phyloP scores from a whole-genome alignment of 2,797 vertebrate species.

The Emydoidea blandingii region DNA sequence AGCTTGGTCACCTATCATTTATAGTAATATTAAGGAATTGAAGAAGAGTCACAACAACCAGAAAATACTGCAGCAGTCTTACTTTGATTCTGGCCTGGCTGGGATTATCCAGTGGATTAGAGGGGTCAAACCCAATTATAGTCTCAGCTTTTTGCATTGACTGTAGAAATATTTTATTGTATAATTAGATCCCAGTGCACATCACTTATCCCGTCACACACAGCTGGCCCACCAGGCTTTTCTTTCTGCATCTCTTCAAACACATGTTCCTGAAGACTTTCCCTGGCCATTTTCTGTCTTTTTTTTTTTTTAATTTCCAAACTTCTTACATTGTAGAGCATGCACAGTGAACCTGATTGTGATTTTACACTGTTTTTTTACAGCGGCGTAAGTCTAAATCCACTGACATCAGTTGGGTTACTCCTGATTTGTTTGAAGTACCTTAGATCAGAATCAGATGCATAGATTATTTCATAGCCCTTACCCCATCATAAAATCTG shows the following conservation, averaged over 20 bases:
- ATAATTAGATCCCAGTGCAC: neutral
- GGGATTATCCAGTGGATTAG: neutral
- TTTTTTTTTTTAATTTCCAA: neutral
- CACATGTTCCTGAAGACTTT: neutral
- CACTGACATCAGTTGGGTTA: neutral
- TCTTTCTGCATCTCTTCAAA: neutral
- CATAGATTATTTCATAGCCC: neutral
- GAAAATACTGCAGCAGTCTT: neutral
- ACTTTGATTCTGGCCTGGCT: conserved; percentile 25
- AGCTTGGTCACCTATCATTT: conserved; percentile 41
- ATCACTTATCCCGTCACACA: fast-evolving
- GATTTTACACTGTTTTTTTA: neutral
- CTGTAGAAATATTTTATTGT: neutral
- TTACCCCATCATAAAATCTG: neutral
- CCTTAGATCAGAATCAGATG: neutral
- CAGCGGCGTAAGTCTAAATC: neutral
- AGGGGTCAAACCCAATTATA: conserved; percentile 11
- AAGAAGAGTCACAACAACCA: neutral
- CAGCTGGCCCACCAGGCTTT: neutral
- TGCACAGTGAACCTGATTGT: neutral
- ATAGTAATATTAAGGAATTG: neutral
- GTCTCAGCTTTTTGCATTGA: neutral
- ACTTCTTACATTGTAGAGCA: neutral
- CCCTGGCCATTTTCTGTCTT: neutral
- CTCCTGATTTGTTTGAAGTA: neutral